A percentile compares a stretch with the other conserved stretches of the same genome.
Conservation (phyloP, 2,797 vertebrate genomes). For the Acipenser oxyrinchus region DNA sequence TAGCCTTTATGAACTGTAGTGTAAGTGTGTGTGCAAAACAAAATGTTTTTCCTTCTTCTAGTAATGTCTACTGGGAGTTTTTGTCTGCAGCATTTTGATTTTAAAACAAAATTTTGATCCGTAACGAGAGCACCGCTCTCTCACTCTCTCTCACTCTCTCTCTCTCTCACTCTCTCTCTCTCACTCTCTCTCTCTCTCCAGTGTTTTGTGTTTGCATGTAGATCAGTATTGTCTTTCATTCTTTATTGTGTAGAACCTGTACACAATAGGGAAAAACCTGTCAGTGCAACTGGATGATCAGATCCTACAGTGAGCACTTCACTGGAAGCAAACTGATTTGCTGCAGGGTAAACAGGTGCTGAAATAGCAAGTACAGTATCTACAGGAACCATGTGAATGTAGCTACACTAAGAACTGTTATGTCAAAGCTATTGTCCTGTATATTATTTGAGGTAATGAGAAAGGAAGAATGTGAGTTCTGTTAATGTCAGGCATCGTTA, state of each 20-base stretch:
- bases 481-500: no score
- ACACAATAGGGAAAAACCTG: background rate
- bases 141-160: background rate
- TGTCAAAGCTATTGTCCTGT: no score
- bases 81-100: background rate
- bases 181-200: background rate
- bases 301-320: conserved; percentile 24
- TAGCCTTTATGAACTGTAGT: no score
- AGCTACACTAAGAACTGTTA: no score
- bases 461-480: no score
- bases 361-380: background rate
- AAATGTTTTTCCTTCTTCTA: background rate
- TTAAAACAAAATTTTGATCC: background rate
- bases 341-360: conserved; percentile 48
- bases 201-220: background rate
- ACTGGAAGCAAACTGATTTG: conserved; percentile 22
- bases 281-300: conserved; percentile 17
- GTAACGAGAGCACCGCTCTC: no score
- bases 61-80: background rate
- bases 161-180: no score
- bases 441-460: no score
- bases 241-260: conserved; percentile 5
- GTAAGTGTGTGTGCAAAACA: background rate
- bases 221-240: background rate
- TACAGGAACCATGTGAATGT: no score